phyloP scores from a whole-genome alignment of 2,797 vertebrate genomes.

The Sebastes wilsoni region DNA sequence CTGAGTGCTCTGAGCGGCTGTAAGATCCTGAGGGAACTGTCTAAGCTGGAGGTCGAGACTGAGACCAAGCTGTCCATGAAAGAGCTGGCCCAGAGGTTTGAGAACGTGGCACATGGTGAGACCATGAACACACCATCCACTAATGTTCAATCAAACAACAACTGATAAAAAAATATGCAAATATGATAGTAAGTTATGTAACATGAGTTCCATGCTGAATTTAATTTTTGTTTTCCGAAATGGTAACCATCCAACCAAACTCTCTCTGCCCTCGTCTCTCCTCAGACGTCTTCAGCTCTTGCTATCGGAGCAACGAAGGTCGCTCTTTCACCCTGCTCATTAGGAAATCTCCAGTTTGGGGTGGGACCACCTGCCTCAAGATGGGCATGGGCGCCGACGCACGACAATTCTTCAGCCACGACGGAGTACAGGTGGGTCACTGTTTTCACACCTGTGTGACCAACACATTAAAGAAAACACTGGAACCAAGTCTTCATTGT shows the following conservation, averaged over 20 bases:
- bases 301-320: slow-evolving; percentile 86
- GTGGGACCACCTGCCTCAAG: slow-evolving; percentile 87
- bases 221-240: neutral
- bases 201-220: too few relatives aligned
- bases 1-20: slow-evolving; percentile 87
- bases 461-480: accelerated
- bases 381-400: slow-evolving; percentile 87
- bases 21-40: slow-evolving; percentile 88
- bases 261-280: neutral
- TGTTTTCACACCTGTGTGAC: neutral
- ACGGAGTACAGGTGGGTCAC: slow-evolving; percentile 88
- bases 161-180: too few relatives aligned
- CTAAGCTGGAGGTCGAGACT: slow-evolving; percentile 83
- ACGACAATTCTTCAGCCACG: slow-evolving; percentile 90
- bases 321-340: slow-evolving; percentile 89
- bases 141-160: too few relatives aligned
- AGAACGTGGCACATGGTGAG: slow-evolving; percentile 88
- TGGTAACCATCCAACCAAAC: neutral
- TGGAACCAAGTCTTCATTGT: neutral
- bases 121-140: neutral
- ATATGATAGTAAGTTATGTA: neutral
- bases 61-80: slow-evolving; percentile 85
- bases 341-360: slow-evolving; percentile 80
- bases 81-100: slow-evolving; percentile 87
- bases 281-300: slow-evolving; percentile 86